Base-by-base conservation (phyloP, 2,888 invertebrate genomes). In the Lasiommata megera region DNA sequence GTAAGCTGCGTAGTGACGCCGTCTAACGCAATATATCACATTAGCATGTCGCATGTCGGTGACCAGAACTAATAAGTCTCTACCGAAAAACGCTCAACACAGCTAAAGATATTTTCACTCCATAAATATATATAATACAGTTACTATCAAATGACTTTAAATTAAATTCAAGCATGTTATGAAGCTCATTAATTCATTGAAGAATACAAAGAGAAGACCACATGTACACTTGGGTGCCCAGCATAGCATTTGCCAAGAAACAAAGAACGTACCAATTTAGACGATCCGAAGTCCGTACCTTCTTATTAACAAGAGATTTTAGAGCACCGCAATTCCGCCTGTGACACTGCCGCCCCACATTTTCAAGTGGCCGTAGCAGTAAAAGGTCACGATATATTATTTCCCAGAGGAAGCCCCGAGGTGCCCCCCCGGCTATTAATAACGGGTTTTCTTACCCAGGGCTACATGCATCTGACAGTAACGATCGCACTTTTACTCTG, bases 391-490 rank as follows among this genome's bases (percentile, higher is more conserved):
- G 67, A 80, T 82, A 82, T 73, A 76, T 75, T 80, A 80, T 82
- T 79, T 76, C 75, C 76, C 73, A 71, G 66, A 67, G 69, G 80
- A 75, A 76, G 71, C 77, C 77, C 79, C 70, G 71, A 70, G 74
- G 77, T 76, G 72, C 72, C 76, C 73, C 71, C 69, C 65, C 63
- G 67, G 79, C 82, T 79, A 87, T 87, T 87, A 87, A 85, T 87
- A 87, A 85, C 75, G 73, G 78, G 70, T 74, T 77, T 82, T 80
- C 80, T 82, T 82, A 80, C 76, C 80, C 76, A 73, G 73, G 72
- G 71, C 71, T 79, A 75, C 77, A 77, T 84, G 86, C 80, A 75
- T 77, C 79, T 86, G 87, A 86, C 88, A 85, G 83, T 86, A 83
- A 85, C 83, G 84, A 84, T 80, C 82, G 76, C 77, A 81, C 78